These are phyloP conservation scores for Euglossa dilemma DNA, from an alignment of 1,140 invertebrate genomes.

Conservation along the genomic window DNA sequence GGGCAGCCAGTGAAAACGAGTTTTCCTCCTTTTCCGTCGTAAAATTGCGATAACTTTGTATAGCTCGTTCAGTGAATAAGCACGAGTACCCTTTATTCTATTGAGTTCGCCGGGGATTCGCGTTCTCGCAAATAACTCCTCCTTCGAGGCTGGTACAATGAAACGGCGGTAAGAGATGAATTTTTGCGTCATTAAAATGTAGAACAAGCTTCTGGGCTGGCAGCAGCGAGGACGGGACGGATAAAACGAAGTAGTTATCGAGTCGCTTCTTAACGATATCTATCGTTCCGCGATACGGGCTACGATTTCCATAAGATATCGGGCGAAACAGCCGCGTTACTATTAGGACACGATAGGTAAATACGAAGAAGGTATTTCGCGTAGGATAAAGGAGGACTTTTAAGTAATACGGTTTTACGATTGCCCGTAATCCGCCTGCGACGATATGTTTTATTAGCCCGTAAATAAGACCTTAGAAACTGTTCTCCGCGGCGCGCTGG, in stretches of 20 bases:
- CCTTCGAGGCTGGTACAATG: neutral
- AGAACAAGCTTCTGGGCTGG: neutral
- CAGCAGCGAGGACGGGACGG: neutral
- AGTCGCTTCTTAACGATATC: conserved; percentile 10
- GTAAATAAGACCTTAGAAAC: conserved; percentile 33
- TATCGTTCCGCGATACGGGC: neutral
- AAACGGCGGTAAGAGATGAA: neutral
- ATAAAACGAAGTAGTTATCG: conserved; percentile 15
- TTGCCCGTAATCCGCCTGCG: neutral
- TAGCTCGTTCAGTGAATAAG: neutral
- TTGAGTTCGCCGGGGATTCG: neutral
- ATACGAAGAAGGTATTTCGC: neutral
- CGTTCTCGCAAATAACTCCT: neutral
- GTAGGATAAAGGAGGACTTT: conserved; percentile 1
- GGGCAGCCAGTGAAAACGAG: neutral
- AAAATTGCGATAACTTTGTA: conserved; percentile 13
- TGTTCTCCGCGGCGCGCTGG: neutral
- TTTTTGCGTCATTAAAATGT: conserved; percentile 25
- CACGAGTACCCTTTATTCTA: conserved; percentile 16
- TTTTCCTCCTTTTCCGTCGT: neutral
- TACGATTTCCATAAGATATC: neutral
- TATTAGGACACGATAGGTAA: no score
- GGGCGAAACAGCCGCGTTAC: no score
- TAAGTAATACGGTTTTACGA: conserved; percentile 9
- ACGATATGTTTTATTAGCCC: conserved; percentile 45